Conservation (phyloP, 2,113 vertebrate species). For the Rhombomys opimus region DNA sequence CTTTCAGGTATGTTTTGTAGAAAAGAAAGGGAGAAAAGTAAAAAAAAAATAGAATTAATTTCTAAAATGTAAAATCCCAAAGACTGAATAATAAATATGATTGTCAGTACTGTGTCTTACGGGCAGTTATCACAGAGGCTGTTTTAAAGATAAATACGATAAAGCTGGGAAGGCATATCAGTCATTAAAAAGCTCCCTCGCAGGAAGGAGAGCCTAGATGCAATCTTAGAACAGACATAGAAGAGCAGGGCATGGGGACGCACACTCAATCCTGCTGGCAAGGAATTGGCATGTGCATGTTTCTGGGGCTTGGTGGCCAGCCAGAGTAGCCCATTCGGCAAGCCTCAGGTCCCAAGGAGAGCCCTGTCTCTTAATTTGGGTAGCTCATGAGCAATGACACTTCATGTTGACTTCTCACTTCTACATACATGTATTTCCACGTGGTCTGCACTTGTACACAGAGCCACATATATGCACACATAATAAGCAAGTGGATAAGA, state of each 20-base stretch:
- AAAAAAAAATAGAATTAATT: background rate
- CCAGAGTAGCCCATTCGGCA: background rate
- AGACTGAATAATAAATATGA: background rate
- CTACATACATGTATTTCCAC: background rate
- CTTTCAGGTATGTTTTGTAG: background rate
- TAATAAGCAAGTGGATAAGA: background rate
- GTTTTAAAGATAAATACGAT: background rate
- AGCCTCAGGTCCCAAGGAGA: background rate
- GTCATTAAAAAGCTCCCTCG: background rate
- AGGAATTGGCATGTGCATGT: background rate
- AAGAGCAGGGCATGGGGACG: no score
- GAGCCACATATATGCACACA: background rate
- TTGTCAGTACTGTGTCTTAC: background rate
- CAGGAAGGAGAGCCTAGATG: background rate
- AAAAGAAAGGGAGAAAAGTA: background rate
- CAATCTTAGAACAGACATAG: background rate
- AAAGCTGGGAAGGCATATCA: background rate
- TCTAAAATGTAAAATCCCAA: conserved; percentile 16
- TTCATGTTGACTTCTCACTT: background rate
- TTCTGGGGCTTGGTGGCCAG: background rate
- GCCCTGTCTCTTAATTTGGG: background rate
- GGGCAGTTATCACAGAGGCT: background rate
- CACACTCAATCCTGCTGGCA: background rate
- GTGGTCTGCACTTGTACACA: background rate
- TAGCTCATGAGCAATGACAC: no score